Base-by-base conservation (phyloP, 2,113 vertebrate genomes). In the Procavia capensis region DNA sequence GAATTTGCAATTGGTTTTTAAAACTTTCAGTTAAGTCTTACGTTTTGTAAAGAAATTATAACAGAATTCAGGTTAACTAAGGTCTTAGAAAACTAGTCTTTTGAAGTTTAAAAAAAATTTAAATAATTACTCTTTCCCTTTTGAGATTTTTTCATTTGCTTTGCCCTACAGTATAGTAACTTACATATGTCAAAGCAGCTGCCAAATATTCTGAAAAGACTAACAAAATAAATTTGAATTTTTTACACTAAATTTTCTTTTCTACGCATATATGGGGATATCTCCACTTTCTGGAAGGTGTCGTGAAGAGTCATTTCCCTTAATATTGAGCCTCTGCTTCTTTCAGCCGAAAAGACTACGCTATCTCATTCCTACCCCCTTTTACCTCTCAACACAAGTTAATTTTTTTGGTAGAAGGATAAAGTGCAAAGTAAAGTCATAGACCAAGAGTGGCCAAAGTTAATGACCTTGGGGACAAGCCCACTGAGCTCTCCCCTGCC, bases 1-100 rank as follows among this genome's bases (percentile, higher is more conserved):
- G 91, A 79, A 84, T 88, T 76, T 93, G 27, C 47, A 82, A 64
- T 25, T 64, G 68, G 24, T 43, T 90, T 96, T 87, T 74, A 97
- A 84, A 90, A 72, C 54, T 79, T 74, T 91, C 64, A 29, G 31
- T 70, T 88, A 96, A 94, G 66, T 89, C 54, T 95, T 91, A 91
- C 29, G 50, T 92, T 95, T 91, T 85, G 7, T 59, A 80, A 70
- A 93, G 59, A 96, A 39, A 93, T 70, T 85, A 88, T 22, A 90
- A 63, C 57, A 86, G 45, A 84, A 84, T 64, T 85, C 86, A 90
- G 72, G n/a, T 64, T 85, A 75, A 78, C 50, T 66, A n/a, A 74
- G 34, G 54, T 63, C 76, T 94, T 78, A 70, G 43, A 83, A 87
- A 95, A 90, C 22, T 14, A 85, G 41, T 88, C 70, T 92, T 76